phyloP scores from a whole-genome alignment of 2,797 vertebrate species.

The Hozukius guyotensis region DNA sequence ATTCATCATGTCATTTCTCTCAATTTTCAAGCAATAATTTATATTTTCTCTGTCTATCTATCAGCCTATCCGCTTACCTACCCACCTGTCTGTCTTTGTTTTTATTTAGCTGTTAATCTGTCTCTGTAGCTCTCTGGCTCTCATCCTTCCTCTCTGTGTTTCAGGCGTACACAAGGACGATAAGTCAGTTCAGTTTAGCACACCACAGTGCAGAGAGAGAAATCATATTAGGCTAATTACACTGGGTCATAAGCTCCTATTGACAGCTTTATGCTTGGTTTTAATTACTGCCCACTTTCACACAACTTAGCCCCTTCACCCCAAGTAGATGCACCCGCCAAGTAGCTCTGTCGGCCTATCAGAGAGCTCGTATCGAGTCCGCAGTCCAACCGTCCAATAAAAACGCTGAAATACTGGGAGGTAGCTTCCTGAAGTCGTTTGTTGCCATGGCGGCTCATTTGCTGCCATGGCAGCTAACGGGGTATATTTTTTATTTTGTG shows the following conservation, averaged over 20 bases:
- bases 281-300: slow-evolving; percentile 88
- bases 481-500: slow-evolving; percentile 86
- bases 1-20: background rate
- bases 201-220: slow-evolving; percentile 73
- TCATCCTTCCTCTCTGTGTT: slow-evolving; percentile 49
- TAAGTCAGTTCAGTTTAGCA: slow-evolving; percentile 72
- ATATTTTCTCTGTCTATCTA: slow-evolving; percentile 14
- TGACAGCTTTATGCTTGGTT: slow-evolving; percentile 86
- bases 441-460: slow-evolving; percentile 84
- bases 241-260: slow-evolving; percentile 84
- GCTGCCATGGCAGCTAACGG: slow-evolving; percentile 80
- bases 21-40: slow-evolving; percentile 8
- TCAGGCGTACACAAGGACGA: slow-evolving; percentile 75
- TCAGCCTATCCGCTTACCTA: background rate
- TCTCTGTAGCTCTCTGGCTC: slow-evolving; percentile 42
- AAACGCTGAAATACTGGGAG: slow-evolving; percentile 59
- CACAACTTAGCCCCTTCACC: slow-evolving; percentile 84
- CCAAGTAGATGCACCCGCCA: slow-evolving; percentile 77
- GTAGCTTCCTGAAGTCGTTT: slow-evolving; percentile 75
- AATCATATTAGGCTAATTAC: slow-evolving; percentile 86
- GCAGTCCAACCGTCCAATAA: slow-evolving; percentile 72
- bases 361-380: slow-evolving; percentile 43
- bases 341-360: slow-evolving; percentile 71
- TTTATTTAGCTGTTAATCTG: slow-evolving; percentile 59
- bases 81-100: background rate